Base-by-base conservation (phyloP, 2,888 invertebrate genomes). In the Anarsia innoxiella region DNA sequence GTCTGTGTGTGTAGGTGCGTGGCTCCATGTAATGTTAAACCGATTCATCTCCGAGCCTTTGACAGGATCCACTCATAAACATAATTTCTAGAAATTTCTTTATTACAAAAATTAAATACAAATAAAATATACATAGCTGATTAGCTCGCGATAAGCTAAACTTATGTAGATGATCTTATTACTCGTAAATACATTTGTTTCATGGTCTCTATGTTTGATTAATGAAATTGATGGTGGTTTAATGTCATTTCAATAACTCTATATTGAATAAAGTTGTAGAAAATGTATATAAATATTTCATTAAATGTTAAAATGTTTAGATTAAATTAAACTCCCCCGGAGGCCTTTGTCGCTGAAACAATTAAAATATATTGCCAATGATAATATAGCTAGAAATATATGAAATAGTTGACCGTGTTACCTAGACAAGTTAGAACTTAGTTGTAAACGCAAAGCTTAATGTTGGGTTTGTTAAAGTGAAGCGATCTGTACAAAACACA, bases 281-380 rank as follows among this genome's bases (percentile, higher is more conserved):
- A 35, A 35, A 19, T n/a, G n/a, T 35, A 5, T n/a, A 19, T 19
- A 15, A 27, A 28, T 28, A 28, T 35, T 35, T 35, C 12, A 19
- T 35, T 28, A 11, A 9, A n/a, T 12, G 4, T 28, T 14, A 51
- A 56, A 54, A 47, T 56, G 57, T 56, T 59, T 53, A 49, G 49
- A 52, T 60, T 58, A 59, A 60, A 59, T 60, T 73, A 73, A 53
- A 66, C 67, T 64, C 60, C 66, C 46, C 70, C 62, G 64, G 59
- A 60, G 59, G 53, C 51, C 58, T 73, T 78, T 71, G 66, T 57
- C 54, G 79, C 83, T 83, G 83, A 83, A 84, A 83, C 80, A 84
- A 82, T 70, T 59, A 64, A 74, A 69, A 70, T 58, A 60, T 51
- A 64, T 56, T 63, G 61, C 67, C 58, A 66, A 61, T 63, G 52